These are phyloP conservation scores for Perithous albicinctus DNA, from an alignment of 2,888 invertebrate species.

Conservation along the genomic window DNA sequence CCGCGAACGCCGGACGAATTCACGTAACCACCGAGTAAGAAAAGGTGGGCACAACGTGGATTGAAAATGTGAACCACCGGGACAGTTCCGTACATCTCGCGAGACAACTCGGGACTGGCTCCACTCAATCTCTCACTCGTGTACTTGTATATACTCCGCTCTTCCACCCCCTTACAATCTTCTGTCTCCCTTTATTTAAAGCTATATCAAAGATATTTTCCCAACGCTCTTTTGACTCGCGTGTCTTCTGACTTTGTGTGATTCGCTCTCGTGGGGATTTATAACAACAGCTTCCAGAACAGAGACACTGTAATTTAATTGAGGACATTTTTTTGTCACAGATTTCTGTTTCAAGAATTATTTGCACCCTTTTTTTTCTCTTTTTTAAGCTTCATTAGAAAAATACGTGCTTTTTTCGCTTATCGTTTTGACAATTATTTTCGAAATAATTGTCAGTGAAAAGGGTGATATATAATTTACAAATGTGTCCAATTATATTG, in stretches of 20 bases:
- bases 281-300: neutral
- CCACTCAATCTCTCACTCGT: conserved; percentile 49
- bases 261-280: neutral
- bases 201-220: conserved; percentile 9
- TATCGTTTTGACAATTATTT: no score
- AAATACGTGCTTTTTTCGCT: no score
- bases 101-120: conserved; percentile 70
- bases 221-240: neutral
- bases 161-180: neutral
- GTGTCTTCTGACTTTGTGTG: neutral
- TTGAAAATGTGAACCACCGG: conserved; percentile 55
- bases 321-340: no score
- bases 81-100: conserved; percentile 68
- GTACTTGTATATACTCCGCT: conserved; percentile 46
- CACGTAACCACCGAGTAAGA: conserved; percentile 56
- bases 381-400: no score
- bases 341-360: no score
- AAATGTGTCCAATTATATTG: no score
- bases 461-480: no score
- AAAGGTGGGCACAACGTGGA: conserved; percentile 58
- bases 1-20: conserved; percentile 7
- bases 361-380: no score
- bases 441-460: no score
- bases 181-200: neutral
- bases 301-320: neutral